Conservation (phyloP, 2,888 invertebrate species). For the Cynaeus angustus region DNA sequence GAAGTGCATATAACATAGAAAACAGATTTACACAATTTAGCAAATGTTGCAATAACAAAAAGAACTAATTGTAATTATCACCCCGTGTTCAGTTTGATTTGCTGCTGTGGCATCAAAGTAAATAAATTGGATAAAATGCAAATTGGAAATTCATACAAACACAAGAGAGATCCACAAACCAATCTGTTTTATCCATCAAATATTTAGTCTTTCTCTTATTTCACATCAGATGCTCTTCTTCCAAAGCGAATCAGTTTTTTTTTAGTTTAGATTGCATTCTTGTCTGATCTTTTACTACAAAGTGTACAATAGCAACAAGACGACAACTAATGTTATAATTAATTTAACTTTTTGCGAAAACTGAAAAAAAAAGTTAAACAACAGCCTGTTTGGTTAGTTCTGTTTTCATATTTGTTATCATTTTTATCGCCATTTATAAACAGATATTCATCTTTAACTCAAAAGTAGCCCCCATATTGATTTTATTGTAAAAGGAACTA, state of each 20-base stretch:
- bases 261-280: not conserved
- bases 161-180: constrained; percentile 21
- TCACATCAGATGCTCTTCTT: constrained; percentile 13
- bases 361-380: too few relatives aligned
- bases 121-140: constrained; percentile 38
- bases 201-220: constrained; percentile 27
- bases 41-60: constrained; percentile 2
- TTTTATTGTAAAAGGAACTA: too few relatives aligned
- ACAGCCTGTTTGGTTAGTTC: too few relatives aligned
- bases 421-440: too few relatives aligned
- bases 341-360: too few relatives aligned
- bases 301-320: not conserved
- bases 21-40: not conserved
- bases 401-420: too few relatives aligned
- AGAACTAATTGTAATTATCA: constrained; percentile 20
- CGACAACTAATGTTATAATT: too few relatives aligned
- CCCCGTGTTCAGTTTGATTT: constrained; percentile 16
- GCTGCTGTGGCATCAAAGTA: constrained; percentile 13
- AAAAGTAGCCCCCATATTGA: too few relatives aligned
- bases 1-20: too few relatives aligned
- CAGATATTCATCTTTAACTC: too few relatives aligned
- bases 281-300: not conserved
- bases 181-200: constrained; percentile 20
- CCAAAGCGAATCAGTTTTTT: not conserved
- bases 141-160: constrained; percentile 27